phyloP scores from a whole-genome alignment of 2,797 vertebrate genomes.

The Acanthopagrus latus region DNA sequence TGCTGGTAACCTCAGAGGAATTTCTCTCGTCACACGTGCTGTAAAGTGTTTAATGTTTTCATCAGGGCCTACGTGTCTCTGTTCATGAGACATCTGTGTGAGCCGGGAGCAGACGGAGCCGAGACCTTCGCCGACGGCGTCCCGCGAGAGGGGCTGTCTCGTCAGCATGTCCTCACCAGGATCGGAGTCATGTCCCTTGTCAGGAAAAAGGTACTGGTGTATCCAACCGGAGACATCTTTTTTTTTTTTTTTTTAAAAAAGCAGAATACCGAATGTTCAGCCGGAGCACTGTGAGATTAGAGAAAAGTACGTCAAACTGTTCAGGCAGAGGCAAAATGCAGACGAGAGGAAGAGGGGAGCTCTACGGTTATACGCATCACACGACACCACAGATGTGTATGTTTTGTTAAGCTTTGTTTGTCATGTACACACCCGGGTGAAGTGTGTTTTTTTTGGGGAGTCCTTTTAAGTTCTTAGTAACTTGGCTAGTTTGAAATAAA shows the following conservation, averaged over 20 bases:
- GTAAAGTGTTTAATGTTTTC: not conserved
- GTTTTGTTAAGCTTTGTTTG: constrained; percentile 9
- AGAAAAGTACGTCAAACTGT: constrained; percentile 62
- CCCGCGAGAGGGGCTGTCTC: constrained; percentile 95
- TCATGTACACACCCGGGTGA: not conserved
- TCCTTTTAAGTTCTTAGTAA: no score
- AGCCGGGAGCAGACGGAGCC: constrained; percentile 95
- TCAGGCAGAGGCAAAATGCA: constrained; percentile 21
- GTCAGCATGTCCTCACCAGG: constrained; percentile 97
- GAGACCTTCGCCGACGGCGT: constrained; percentile 98
- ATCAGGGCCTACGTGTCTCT: constrained; percentile 96
- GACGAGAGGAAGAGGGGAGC: not conserved
- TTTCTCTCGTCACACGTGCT: not conserved
- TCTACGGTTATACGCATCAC: not conserved
- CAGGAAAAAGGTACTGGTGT: constrained; percentile 93
- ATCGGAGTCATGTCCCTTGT: constrained; percentile 99
- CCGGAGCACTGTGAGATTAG: constrained; percentile 41
- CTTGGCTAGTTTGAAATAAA: not conserved
- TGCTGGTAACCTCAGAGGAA: constrained; percentile 5
- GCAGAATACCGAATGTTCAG: constrained; percentile 17
- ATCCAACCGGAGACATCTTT: constrained; percentile 31
- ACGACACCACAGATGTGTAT: not conserved
- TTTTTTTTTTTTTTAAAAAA: not conserved
- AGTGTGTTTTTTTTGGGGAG: not conserved
- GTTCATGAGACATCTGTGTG: constrained; percentile 98